These are phyloP conservation scores for Mesoclemmys tuberculata DNA, from an alignment of 2,113 vertebrate genomes.

Conservation along the genomic window DNA sequence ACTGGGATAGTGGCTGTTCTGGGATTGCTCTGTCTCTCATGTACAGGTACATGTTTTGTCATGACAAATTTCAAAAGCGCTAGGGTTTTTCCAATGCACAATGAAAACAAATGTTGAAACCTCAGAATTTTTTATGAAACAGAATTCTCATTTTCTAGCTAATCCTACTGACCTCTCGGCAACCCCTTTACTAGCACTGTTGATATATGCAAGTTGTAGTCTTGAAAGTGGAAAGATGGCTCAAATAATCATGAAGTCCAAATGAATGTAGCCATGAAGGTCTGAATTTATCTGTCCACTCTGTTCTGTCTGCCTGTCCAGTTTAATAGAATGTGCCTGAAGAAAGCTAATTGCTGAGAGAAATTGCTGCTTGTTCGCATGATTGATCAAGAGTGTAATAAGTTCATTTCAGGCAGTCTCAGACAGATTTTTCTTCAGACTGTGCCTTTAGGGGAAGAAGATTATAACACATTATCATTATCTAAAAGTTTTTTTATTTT, in stretches of 20 bases:
- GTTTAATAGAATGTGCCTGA: conserved; percentile 82
- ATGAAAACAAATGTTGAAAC: neutral
- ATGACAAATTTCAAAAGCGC: neutral
- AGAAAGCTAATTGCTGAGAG: conserved; percentile 83
- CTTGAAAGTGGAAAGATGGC: conserved; percentile 43
- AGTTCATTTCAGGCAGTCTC: conserved; percentile 84
- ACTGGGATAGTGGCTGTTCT: neutral
- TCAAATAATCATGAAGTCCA: conserved; percentile 50
- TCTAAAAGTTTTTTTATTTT: conserved; percentile 68
- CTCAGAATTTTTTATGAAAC: neutral
- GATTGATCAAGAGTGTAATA: conserved; percentile 85
- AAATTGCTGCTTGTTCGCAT: conserved; percentile 85
- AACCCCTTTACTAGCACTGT: neutral
- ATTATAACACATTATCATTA: conserved; percentile 81
- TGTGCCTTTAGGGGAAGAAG: conserved; percentile 81
- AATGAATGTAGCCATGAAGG: conserved; percentile 54
- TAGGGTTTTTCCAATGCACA: neutral
- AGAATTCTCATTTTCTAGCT: neutral
- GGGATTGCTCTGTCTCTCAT: neutral
- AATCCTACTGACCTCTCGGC: neutral
- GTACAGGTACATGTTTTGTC: neutral
- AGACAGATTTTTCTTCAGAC: conserved; percentile 86
- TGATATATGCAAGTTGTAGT: neutral
- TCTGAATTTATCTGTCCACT: conserved; percentile 49
- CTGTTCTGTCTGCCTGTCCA: conserved; percentile 76